Evolutionary conservation across 2,797 vertebrate species (phyloP).

Genomic region (Echeneis naucrates): DNA sequence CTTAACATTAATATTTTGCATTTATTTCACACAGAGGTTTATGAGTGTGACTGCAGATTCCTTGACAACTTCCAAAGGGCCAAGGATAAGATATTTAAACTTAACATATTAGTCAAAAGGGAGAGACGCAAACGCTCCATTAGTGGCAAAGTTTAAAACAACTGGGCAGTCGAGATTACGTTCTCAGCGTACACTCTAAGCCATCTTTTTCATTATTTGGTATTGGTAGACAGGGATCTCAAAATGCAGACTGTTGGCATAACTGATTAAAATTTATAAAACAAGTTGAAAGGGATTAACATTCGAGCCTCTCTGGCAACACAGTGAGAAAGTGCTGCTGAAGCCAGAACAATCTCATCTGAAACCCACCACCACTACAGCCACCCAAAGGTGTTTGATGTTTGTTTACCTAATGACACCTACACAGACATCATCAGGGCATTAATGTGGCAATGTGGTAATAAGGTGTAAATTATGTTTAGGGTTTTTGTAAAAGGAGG

Average conservation of each 20-base stretch:
- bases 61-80: constrained; percentile 8
- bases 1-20: background rate
- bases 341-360: background rate
- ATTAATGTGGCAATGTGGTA: too few species aligned
- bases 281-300: background rate
- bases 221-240: background rate
- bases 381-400: constrained; percentile 1
- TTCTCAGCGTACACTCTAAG: constrained; percentile 7
- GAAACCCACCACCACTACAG: background rate
- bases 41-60: background rate
- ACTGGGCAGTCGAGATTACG: constrained; percentile 23
- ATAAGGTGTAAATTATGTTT: too few species aligned
- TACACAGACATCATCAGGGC: too few species aligned
- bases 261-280: background rate
- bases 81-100: constrained; percentile 1
- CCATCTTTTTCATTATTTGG: background rate
- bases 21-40: background rate
- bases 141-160: constrained; percentile 10
- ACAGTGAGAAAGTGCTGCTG: background rate
- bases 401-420: background rate
- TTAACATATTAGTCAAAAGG: constrained; percentile 11
- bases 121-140: constrained; percentile 1
- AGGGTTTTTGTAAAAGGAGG: too few species aligned
- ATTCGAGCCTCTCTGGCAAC: background rate
- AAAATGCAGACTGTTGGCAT: background rate